A percentile compares a stretch with the other conserved stretches of the same genome.
Evolutionary conservation across 1,140 invertebrate species (phyloP).

Genomic region (Ceratina japonica): DNA sequence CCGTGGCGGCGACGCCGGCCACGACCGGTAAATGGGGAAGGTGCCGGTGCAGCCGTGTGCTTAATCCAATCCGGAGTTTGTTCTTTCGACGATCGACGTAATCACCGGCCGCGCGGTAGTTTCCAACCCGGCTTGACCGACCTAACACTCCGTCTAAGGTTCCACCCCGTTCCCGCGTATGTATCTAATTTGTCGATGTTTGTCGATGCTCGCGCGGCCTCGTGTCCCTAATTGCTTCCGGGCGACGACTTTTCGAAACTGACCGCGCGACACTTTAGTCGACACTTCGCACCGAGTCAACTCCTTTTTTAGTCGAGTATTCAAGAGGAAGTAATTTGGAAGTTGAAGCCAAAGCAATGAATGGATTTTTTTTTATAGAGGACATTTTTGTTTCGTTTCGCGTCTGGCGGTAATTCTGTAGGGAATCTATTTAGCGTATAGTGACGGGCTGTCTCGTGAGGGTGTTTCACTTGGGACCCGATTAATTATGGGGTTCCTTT

Average conservation of each 20-base stretch:
- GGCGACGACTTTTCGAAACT: slow-evolving; percentile 17
- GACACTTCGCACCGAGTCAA: no score
- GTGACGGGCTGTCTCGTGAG: slow-evolving; percentile 57
- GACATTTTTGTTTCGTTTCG: neutral
- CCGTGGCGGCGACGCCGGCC: slow-evolving; percentile 67
- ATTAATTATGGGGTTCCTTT: slow-evolving; percentile 78
- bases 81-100: slow-evolving; percentile 76
- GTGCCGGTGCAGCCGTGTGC: slow-evolving; percentile 63
- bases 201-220: slow-evolving; percentile 49
- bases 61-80: slow-evolving; percentile 76
- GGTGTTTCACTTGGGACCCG: slow-evolving; percentile 72
- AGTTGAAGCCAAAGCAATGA: neutral
- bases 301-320: neutral
- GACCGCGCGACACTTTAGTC: neutral
- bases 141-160: slow-evolving; percentile 64
- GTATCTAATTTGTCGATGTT: slow-evolving; percentile 65
- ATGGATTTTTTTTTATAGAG: no score
- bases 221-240: slow-evolving; percentile 40
- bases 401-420: slow-evolving; percentile 28
- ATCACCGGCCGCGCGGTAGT: slow-evolving; percentile 71
- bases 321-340: neutral
- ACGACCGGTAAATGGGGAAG: slow-evolving; percentile 70
- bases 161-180: slow-evolving; percentile 52
- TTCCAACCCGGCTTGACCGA: slow-evolving; percentile 60
- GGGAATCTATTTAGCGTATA: slow-evolving; percentile 60